Evolutionary conservation across 1,140 invertebrate genomes (phyloP).

Genomic region (Eulimnadia texana): DNA sequence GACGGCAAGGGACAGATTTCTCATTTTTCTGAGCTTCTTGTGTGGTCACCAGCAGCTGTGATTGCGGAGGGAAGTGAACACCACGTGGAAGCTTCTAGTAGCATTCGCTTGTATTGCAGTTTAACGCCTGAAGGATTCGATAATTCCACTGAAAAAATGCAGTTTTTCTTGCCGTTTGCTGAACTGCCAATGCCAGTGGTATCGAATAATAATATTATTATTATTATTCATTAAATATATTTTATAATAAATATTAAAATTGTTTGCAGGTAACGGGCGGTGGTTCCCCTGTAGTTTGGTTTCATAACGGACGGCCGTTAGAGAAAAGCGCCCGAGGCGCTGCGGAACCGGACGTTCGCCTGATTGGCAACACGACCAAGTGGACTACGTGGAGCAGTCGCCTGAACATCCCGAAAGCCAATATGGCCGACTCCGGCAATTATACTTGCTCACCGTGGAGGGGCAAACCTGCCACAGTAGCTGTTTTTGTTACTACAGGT

Average conservation of each 20-base stretch:
- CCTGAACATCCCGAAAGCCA: slow-evolving; percentile 54
- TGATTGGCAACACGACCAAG: background rate
- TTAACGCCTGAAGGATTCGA: slow-evolving; percentile 26
- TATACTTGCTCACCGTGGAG: slow-evolving; percentile 33
- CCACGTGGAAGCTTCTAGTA: slow-evolving; percentile 27
- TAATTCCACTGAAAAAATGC: background rate
- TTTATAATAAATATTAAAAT: too few species aligned
- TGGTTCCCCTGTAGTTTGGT: slow-evolving; percentile 33
- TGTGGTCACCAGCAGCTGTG: slow-evolving; percentile 50
- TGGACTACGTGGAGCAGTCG: slow-evolving; percentile 19
- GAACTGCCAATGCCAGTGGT: background rate
- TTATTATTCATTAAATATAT: too few species aligned
- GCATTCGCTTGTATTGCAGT: slow-evolving; percentile 28
- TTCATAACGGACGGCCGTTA: slow-evolving; percentile 25
- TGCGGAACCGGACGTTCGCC: background rate
- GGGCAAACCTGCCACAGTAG: slow-evolving; percentile 33
- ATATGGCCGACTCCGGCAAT: slow-evolving; percentile 55
- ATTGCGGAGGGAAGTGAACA: slow-evolving; percentile 31
- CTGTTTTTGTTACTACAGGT: slow-evolving; percentile 31
- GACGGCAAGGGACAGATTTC: slow-evolving; percentile 69
- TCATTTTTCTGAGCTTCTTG: slow-evolving; percentile 72
- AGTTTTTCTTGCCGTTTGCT: background rate
- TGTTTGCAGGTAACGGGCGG: background rate
- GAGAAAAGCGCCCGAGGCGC: background rate
- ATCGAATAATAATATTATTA: too few species aligned